Base-by-base conservation (phyloP, 1,140 invertebrate genomes). In the Andricus grossulariae region DNA sequence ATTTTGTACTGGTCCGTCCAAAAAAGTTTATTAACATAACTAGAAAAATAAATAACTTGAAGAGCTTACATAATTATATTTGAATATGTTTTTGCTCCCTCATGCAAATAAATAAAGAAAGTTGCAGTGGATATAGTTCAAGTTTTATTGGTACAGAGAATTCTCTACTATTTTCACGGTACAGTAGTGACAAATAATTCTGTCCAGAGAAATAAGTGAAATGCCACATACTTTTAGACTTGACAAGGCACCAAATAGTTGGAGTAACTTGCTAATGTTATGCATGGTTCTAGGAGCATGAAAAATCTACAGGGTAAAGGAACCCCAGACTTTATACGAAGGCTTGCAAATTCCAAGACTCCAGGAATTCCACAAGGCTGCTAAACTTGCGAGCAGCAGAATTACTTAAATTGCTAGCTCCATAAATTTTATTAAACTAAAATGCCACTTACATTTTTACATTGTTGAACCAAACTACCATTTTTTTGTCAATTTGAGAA, bases 231-330 rank as follows among this genome's bases (percentile, higher is more conserved):
- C 57, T 39, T 66, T 66, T 66, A 66, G 57, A 66, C 25, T 66
- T 66, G 57, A 66, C 57, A 66, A 66, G 57, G 21, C 57, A 66
- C 57, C 3, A 66, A 66, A 66, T 66, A 32, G 57, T 66, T 66
- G 15, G 32, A 66, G 57, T 39, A 66, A 12, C 16, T 32, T 66
- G 12, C 57, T 66, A 16, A 66, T 66, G 57, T 66, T 54, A 54
- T 54, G 18, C 52, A n/a, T n/a, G 7, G n/a, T 66, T 66, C 57
- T 66, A n/a, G 5, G 16, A 66, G 25, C 21, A 66, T 21, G 57
- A 66, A 66, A 66, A 66, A 66, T 66, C 57, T 39, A 66, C 11
- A 16, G 39, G 12, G 25, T 32, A 21, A 32, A 32, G 52, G n/a
- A 25, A 15, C 57, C 10, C 57, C 25, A 16, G 21, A 21, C 57